Conservation (phyloP, 2,888 invertebrate species). For the Conistra vaccinii region DNA sequence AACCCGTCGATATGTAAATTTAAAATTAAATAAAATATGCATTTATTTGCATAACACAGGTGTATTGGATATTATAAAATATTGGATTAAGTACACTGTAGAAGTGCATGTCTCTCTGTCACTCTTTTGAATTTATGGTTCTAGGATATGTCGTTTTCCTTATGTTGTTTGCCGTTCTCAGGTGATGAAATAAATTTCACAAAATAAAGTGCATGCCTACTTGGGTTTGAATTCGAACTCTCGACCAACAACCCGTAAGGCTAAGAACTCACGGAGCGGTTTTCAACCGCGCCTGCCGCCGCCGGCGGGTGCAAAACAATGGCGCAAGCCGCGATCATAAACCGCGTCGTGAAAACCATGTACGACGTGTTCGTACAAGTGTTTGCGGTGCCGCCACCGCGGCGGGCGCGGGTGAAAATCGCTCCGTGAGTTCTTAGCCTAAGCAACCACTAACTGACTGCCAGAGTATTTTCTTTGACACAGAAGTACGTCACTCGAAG, state of each 20-base stretch:
- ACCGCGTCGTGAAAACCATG: no score
- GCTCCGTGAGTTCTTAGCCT: no score
- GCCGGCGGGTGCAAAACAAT: no score
- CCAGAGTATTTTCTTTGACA: constrained; percentile 11
- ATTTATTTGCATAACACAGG: no score
- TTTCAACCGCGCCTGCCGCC: no score
- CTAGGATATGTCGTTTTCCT: not conserved
- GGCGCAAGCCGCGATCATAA: no score
- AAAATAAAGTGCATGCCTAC: not conserved
- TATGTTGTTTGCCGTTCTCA: not conserved
- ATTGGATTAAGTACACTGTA: not conserved
- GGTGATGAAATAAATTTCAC: not conserved
- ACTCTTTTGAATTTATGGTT: not conserved
- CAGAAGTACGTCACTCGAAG: constrained; percentile 9
- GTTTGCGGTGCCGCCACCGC: no score
- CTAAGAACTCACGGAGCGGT: no score
- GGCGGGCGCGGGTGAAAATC: no score
- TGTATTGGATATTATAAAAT: not conserved
- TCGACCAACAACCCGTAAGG: not conserved
- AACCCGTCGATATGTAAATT: no score
- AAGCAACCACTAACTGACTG: not conserved
- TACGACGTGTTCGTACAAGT: no score
- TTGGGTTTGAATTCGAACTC: not conserved
- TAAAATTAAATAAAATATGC: no score
- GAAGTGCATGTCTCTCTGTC: not conserved